A percentile compares a stretch with the other conserved stretches of the same genome.
Conservation (phyloP, 2,797 vertebrate genomes). For the Hoplostethus atlanticus region DNA sequence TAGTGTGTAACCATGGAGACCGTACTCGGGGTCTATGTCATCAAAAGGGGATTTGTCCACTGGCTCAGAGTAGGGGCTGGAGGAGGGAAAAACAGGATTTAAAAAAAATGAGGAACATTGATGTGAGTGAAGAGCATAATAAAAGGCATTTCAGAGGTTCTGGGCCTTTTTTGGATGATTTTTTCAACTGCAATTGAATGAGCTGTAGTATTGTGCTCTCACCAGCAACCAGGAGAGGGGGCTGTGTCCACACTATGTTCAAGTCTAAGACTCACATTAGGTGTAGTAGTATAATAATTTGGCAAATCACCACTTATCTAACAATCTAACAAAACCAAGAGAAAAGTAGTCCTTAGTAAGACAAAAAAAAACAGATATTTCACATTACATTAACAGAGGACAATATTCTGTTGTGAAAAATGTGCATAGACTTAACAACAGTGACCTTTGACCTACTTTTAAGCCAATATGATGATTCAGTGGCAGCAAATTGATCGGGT, state of each 20-base stretch:
- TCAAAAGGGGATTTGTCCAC: conserved; percentile 76
- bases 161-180: not conserved
- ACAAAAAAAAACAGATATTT: not conserved
- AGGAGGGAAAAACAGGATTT: conserved; percentile 16
- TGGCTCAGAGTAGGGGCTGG: conserved; percentile 81
- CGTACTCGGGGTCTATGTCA: conserved; percentile 89
- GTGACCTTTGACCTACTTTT: too few relatives aligned
- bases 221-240: conserved; percentile 78
- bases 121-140: not conserved
- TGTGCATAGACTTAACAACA: too few relatives aligned
- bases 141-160: not conserved
- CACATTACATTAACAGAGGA: too few relatives aligned
- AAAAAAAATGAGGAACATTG: not conserved
- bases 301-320: too few relatives aligned
- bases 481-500: too few relatives aligned
- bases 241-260: conserved; percentile 57
- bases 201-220: conserved; percentile 19
- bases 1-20: conserved; percentile 89
- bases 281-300: not conserved
- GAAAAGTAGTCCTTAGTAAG: not conserved
- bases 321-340: too few relatives aligned
- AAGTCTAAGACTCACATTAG: not conserved
- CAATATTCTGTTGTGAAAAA: too few relatives aligned
- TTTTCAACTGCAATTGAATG: not conserved
- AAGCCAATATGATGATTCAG: too few relatives aligned